Conservation (phyloP, 2,113 vertebrate genomes). For the Sorex fumeus region DNA sequence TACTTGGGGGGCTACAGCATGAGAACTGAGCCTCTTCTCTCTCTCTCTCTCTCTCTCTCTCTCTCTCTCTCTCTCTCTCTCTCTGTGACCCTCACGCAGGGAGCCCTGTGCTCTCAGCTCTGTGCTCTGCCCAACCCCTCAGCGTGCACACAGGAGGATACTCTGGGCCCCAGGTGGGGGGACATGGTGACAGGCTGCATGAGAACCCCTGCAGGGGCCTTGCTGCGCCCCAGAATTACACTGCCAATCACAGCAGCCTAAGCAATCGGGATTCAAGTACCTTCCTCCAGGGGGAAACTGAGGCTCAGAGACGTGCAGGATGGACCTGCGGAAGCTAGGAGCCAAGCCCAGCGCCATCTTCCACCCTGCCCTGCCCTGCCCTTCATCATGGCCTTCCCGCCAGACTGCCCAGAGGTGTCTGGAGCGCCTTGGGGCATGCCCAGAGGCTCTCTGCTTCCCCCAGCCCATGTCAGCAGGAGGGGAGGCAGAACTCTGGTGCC, state of each 20-base stretch:
- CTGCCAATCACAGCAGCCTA: background rate
- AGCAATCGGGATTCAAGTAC: too few relatives aligned
- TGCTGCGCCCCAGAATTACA: background rate
- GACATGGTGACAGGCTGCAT: too few relatives aligned
- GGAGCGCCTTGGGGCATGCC: background rate
- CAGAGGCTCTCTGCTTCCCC: background rate
- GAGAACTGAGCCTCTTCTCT: too few relatives aligned
- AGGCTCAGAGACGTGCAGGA: background rate
- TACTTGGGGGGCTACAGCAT: too few relatives aligned
- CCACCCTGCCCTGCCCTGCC: background rate
- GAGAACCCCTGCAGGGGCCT: background rate
- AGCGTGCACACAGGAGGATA: background rate
- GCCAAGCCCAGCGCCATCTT: too few relatives aligned
- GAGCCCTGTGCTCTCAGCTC: background rate
- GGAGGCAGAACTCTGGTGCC: slow-evolving; percentile 35
- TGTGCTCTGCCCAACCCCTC: background rate
- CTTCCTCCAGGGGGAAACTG: too few relatives aligned
- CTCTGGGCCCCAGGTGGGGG: background rate
- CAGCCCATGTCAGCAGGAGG: background rate
- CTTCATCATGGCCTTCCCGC: background rate
- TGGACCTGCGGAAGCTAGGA: background rate
- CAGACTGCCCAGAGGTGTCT: background rate
- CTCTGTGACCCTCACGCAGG: background rate
- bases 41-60: too few relatives aligned
- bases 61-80: too few relatives aligned